Conservation (phyloP, 2,797 vertebrate species). For the Avahi laniger region DNA sequence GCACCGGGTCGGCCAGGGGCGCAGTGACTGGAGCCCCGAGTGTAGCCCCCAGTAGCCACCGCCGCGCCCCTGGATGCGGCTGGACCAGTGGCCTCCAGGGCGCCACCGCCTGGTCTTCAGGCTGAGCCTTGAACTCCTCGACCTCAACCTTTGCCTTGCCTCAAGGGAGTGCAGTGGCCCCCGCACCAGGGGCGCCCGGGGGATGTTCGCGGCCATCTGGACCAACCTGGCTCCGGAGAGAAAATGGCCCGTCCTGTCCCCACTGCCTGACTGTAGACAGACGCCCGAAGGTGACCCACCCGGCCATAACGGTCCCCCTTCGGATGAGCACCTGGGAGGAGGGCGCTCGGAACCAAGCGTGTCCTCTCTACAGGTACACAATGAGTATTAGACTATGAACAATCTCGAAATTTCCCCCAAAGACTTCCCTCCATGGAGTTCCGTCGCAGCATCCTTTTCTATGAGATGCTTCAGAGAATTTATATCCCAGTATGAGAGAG, state of each 20-base stretch:
- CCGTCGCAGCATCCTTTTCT: not conserved
- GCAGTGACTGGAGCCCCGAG: no score
- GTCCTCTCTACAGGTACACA: not conserved
- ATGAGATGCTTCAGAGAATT: not conserved
- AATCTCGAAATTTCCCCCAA: not conserved
- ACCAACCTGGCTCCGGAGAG: not conserved
- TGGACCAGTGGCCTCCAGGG: not conserved
- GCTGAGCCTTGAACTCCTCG: not conserved
- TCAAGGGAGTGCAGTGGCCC: not conserved
- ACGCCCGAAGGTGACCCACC: not conserved
- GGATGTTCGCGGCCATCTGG: not conserved
- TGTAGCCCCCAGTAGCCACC: rapidly evolving
- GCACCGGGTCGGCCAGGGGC: rapidly evolving
- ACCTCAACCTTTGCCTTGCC: not conserved
- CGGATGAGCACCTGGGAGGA: not conserved
- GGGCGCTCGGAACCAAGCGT: not conserved
- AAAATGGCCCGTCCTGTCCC: not conserved
- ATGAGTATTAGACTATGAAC: not conserved
- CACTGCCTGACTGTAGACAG: not conserved
- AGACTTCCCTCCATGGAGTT: not conserved
- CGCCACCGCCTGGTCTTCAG: not conserved
- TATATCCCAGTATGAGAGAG: not conserved
- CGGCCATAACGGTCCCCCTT: not conserved
- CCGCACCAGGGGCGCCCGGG: rapidly evolving
- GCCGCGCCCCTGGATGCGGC: not conserved